Evolutionary conservation across 2,888 invertebrate genomes (phyloP).

Genomic region (Eupithecia vulgata): DNA sequence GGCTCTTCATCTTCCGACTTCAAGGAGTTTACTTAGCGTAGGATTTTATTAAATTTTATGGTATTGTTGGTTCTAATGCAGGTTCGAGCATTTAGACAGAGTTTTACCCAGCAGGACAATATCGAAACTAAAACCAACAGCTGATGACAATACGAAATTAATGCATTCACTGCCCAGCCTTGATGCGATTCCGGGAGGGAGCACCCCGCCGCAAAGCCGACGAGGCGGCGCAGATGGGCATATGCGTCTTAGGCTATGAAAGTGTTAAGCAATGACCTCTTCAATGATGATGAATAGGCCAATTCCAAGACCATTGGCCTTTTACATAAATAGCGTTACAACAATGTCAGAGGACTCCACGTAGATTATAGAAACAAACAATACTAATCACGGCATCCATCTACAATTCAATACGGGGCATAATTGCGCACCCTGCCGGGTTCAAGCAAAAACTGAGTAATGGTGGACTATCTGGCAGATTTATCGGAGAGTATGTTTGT

Average conservation of each 20-base stretch:
- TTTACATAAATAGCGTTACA: neutral
- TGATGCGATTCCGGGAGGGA: too few relatives aligned
- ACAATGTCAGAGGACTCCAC: constrained; percentile 1
- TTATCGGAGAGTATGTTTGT: constrained; percentile 19
- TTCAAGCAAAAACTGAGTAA: constrained; percentile 55
- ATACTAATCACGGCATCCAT: constrained; percentile 47
- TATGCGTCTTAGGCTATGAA: too few relatives aligned
- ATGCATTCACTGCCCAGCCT: too few relatives aligned
- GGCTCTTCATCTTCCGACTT: neutral
- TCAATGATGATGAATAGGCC: neutral
- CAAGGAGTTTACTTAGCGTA: neutral
- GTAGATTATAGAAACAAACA: constrained; percentile 52
- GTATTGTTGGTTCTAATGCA: too few relatives aligned
- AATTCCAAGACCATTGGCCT: neutral
- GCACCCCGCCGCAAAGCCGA: too few relatives aligned
- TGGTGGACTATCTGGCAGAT: constrained; percentile 7
- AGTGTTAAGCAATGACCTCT: too few relatives aligned
- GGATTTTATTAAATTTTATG: neutral
- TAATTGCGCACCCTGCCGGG: constrained; percentile 58
- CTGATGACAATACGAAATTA: too few relatives aligned
- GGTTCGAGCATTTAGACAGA: too few relatives aligned
- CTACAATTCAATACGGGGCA: constrained; percentile 61
- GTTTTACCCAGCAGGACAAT: too few relatives aligned
- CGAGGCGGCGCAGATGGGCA: too few relatives aligned
- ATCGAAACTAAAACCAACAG: too few relatives aligned